These are phyloP conservation scores for Pangasius macronema DNA, from an alignment of 2,797 vertebrate species.

Conservation along the genomic window DNA sequence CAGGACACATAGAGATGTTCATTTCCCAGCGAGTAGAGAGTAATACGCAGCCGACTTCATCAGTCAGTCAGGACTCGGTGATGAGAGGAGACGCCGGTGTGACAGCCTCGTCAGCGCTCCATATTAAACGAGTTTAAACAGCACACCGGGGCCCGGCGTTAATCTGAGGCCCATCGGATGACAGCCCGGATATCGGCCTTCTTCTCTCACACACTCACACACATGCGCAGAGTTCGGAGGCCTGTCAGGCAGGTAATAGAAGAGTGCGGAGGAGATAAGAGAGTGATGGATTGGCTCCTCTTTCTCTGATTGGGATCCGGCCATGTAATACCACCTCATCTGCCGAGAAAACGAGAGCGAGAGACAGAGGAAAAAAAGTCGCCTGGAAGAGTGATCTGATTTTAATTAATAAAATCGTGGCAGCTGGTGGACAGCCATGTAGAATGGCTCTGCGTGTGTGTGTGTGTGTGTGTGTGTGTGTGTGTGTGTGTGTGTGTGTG, in stretches of 20 bases:
- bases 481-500: constrained; percentile 28
- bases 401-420: constrained; percentile 61
- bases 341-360: constrained; percentile 41
- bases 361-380: constrained; percentile 34
- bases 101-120: constrained; percentile 74
- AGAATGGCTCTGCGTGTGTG: constrained; percentile 39
- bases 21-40: background rate
- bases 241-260: constrained; percentile 75
- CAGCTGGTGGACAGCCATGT: constrained; percentile 48
- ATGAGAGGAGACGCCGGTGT: constrained; percentile 66
- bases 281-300: constrained; percentile 77
- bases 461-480: constrained; percentile 17
- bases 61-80: constrained; percentile 64
- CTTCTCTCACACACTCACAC: constrained; percentile 49
- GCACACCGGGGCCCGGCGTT: constrained; percentile 62
- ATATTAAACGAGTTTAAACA: constrained; percentile 82
- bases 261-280: constrained; percentile 70
- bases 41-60: constrained; percentile 70
- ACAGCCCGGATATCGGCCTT: constrained; percentile 72
- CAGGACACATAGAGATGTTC: constrained; percentile 46
- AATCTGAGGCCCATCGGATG: constrained; percentile 74
- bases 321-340: constrained; percentile 76
- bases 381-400: constrained; percentile 51
- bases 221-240: constrained; percentile 69
- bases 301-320: constrained; percentile 70